Conservation (phyloP, 1,140 invertebrate genomes). For the Eriosoma lanigerum region DNA sequence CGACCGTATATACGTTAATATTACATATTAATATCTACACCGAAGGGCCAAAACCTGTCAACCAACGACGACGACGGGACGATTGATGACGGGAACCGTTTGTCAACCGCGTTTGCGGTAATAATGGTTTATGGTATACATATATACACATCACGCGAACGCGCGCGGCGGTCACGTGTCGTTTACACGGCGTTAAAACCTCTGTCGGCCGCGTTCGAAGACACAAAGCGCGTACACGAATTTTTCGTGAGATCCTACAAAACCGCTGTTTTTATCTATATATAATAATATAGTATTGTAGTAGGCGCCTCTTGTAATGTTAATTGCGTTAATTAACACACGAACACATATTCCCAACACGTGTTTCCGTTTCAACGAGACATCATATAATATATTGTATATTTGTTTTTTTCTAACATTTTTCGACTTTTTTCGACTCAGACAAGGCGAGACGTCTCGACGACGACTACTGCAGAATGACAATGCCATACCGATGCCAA, state of each 20-base stretch:
- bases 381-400: not conserved
- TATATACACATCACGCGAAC: not conserved
- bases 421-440: not conserved
- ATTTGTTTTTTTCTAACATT: not conserved
- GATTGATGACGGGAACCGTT: constrained; percentile 20
- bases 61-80: constrained; percentile 9
- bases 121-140: not conserved
- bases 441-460: not conserved
- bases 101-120: constrained; percentile 32
- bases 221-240: not conserved
- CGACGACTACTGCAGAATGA: no score
- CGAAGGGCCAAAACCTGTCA: constrained; percentile 13
- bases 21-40: no score
- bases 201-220: not conserved
- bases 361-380: constrained; percentile 42
- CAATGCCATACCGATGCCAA: no score
- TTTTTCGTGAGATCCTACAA: constrained; percentile 8
- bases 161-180: constrained; percentile 38
- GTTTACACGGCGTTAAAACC: constrained; percentile 34
- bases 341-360: constrained; percentile 9
- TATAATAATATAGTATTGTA: not conserved
- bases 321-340: constrained; percentile 38
- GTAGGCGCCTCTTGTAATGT: constrained; percentile 37
- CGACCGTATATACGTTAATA: not conserved
- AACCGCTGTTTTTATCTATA: not conserved